Evolutionary conservation across 1,140 invertebrate species (phyloP), one percentile per base, ranked within the genome.

Genomic region (Drosophila pandora): DNA sequence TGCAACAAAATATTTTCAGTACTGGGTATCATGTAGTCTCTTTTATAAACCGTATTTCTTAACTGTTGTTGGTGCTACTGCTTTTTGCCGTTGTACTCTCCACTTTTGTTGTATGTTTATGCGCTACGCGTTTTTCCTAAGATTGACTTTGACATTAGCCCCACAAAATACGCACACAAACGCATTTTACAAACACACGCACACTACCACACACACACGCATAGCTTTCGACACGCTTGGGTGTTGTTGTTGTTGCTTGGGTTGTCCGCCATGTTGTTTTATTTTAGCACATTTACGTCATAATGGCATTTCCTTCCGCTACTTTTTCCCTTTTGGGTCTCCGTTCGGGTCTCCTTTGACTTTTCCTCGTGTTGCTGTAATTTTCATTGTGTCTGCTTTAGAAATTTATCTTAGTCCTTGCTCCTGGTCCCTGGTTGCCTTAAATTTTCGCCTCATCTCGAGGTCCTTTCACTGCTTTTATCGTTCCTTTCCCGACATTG

Each of bases 281-380:
- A 88, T 88, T 88, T 88, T 83, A 88, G 83, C 83, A 88, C 83
- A 88, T 88, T 88, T 88, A 88, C 83, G 83, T 88, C 83, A 88
- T 88, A 88, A 88, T 88, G 83, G 83, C 83, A 88, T 88, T 88
- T 88, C 83, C 83, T 88, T 83, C 83, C 83, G 84, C 72, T 76
- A 55, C 62, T 68, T 76, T 67, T 75, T 73, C 34, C 54, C 74
- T 76, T 76, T 43, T 21, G 41, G 34, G 34, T 37, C 72, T 28
- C 34, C 41, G 17, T 67, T 77, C 58, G 60, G 65, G 39, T 61
- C 53, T 76, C 67, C 72, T 85, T 80, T 79, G 81, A 80, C 76
- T 77, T 85, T 85, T 69, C 78, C 83, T 70, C 77, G 68, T 48
- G 49, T 63, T 56, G 52, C 57, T 73, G 60, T 76, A 73, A 73